Evolutionary conservation across 2,113 vertebrate genomes (phyloP).

Genomic region (Ariopsis seemanni): DNA sequence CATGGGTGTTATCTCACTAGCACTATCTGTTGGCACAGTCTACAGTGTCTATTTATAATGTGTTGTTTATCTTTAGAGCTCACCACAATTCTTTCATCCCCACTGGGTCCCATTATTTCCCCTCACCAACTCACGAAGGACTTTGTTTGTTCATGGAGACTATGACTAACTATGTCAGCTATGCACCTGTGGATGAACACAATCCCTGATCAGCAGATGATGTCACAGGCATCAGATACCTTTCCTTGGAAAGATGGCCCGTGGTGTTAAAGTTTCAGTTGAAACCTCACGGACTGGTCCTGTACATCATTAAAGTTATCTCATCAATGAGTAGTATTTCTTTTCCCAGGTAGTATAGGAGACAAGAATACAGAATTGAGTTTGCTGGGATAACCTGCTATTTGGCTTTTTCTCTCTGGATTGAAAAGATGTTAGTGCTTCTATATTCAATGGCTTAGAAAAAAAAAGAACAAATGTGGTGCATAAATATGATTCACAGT

Average conservation of each 20-base stretch:
- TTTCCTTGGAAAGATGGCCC: constrained; percentile 21
- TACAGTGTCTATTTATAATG: constrained; percentile 27
- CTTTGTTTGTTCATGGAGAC: constrained; percentile 24
- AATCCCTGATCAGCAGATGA: constrained; percentile 13
- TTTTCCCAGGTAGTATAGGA: background rate
- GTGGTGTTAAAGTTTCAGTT: constrained; percentile 16
- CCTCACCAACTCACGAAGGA: constrained; percentile 18
- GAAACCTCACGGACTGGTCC: constrained; percentile 6
- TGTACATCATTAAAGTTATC: constrained; percentile 9
- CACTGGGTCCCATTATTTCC: constrained; percentile 36
- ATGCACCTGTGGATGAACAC: constrained; percentile 22
- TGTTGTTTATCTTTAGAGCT: constrained; percentile 44
- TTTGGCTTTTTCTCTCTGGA: background rate
- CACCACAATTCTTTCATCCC: constrained; percentile 9
- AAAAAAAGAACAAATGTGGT: constrained; percentile 3
- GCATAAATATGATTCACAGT: constrained; percentile 20
- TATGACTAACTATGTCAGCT: constrained; percentile 17
- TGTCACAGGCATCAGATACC: constrained; percentile 27
- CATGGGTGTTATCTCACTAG: background rate
- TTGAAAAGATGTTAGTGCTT: background rate
- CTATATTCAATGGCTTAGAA: background rate
- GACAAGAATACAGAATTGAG: background rate
- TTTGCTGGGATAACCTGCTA: background rate
- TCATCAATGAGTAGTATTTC: background rate
- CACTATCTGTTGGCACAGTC: background rate